Base-by-base conservation (phyloP, 2,113 vertebrate species). In the Dendrocopos noguchii region DNA sequence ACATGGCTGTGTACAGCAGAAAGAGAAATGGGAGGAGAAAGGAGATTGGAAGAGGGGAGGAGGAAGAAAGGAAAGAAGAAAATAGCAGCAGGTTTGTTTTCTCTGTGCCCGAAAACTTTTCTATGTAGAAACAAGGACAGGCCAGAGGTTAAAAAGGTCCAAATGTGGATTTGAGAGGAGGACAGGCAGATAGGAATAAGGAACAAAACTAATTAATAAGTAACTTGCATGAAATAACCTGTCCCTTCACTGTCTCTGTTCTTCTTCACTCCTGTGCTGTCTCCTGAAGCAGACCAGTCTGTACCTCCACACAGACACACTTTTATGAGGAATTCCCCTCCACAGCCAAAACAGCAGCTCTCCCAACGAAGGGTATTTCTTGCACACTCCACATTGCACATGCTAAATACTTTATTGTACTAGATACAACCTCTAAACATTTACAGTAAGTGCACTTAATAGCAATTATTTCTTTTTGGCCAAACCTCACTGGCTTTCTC, bases 401-500 rank as follows among this genome's bases (percentile, higher is more conserved):
- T 82, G 68, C 89, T 85, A 93, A 92, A 95, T 89, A 92, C 56
- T 95, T 94, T 91, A 92, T 87, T 94, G 79, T 91, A 77, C 74
- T 77, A 87, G 60, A 87, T 89, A 91, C n/a, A 94, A 91, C 42
- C 61, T 95, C 84, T 85, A 94, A 92, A 89, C 84, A 77, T 93
- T 93, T 95, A 94, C 89, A 93, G 90, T 94, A 95, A 94, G 83
- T 92, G 87, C 91, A 96, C 89, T 94, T 93, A 89, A 75, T 89
- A 91, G 74, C 64, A 94, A 66, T 39, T 39, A 53, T 70, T 34
- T 74, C n/a, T 74, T 33, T 92, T 91, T 95, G 81, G 81, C 67
- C 89, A 93, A 22, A 89, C 72, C 36, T 82, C 73, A 66, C 24
- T 91, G 87, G 72, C 79, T 93, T 47, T 92, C 36, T 83, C 60